Evolutionary conservation across 2,888 invertebrate genomes (phyloP), one percentile per base, ranked within the genome.

Genomic region (Macrosoma leucophasiata): DNA sequence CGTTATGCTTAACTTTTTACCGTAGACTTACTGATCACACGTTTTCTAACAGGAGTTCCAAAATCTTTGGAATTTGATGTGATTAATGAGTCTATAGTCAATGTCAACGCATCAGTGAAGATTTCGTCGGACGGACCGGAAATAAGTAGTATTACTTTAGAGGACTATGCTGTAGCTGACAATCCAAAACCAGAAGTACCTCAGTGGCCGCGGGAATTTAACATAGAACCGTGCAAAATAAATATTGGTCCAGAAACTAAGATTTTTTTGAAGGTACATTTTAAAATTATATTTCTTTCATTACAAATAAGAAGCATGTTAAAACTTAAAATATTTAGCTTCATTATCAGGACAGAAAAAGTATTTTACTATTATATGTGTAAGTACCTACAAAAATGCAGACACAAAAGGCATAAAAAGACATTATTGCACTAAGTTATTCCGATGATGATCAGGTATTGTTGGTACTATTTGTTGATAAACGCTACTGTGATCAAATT

Each of bases 51-150:
- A 87, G 88, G 88, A 11, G 81, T 86, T 10, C 75, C 82, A 2
- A 70, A 69, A 45, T 73, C 66, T 7, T 62, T 81, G 46, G 62
- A 77, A 30, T 52, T 88, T 9, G 62, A 66, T 1, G 73, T 89
- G 10, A 72, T 76, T 12, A 90, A 90, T 48, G 76, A 84, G 33
- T 87, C 88, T 0, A 61, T 77, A 26, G 86, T 89, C 3, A 66
- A 86, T 1, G 86, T 90, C 1, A 69, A 70, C 29, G 89, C 76
- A 29, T 65, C 62, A 13, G 52, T 87, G 8, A 74, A 62, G 33
- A 74, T 88, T 42, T 64, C 75, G 1, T 75, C 79, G 1, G 88
- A 89, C 46, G 89, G 89, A 0, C 69, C 71, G n/a, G 79, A 86
- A 48, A 55, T 78, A n/a, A 71, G 84, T 22, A 77, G 79, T 29